phyloP scores from a whole-genome alignment of 2,888 invertebrate genomes.

The Amphimallon solstitiale region DNA sequence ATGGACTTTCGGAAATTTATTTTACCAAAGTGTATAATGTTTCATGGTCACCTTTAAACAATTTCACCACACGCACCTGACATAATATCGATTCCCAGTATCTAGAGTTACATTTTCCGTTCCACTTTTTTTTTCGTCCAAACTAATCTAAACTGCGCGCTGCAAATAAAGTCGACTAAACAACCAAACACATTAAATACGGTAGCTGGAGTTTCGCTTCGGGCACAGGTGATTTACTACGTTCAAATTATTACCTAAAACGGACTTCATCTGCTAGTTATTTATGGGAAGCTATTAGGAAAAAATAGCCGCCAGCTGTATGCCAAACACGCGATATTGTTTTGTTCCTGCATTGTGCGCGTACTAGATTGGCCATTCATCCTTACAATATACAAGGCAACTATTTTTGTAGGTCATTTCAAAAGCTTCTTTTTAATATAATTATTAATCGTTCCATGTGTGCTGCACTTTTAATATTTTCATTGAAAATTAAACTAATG shows the following conservation, averaged over 20 bases:
- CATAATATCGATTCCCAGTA: constrained; percentile 12
- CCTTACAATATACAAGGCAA: too few relatives aligned
- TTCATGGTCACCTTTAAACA: too few relatives aligned
- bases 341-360: background rate
- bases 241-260: constrained; percentile 56
- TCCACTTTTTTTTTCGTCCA: constrained; percentile 19
- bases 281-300: constrained; percentile 51
- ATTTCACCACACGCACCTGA: background rate
- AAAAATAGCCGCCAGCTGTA: constrained; percentile 38
- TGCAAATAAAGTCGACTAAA: constrained; percentile 39
- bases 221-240: constrained; percentile 53
- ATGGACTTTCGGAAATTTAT: too few relatives aligned
- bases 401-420: too few relatives aligned
- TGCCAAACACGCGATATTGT: constrained; percentile 39
- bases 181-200: constrained; percentile 7
- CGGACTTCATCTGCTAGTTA: constrained; percentile 54
- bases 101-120: constrained; percentile 3
- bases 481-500: background rate
- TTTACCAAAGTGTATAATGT: too few relatives aligned
- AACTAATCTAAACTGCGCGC: constrained; percentile 17
- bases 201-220: constrained; percentile 40
- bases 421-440: too few relatives aligned
- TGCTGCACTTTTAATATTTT: background rate
- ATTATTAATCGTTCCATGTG: too few relatives aligned
- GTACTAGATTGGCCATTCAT: background rate